phyloP scores from a whole-genome alignment of 2,113 vertebrate species.

The Diphyllodes magnificus region DNA sequence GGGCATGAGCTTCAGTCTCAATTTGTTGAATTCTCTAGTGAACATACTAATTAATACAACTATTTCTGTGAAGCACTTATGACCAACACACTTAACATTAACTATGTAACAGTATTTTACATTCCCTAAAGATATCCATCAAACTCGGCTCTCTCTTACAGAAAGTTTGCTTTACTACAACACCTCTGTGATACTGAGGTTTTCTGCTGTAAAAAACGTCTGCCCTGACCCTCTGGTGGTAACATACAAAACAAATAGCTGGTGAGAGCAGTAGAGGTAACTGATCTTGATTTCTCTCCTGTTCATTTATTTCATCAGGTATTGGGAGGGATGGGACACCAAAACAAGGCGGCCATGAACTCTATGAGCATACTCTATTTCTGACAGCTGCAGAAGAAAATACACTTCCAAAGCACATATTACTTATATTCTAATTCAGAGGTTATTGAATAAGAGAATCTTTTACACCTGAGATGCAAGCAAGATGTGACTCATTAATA shows the following conservation, averaged over 20 bases:
- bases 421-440: background rate
- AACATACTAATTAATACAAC: background rate
- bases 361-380: background rate
- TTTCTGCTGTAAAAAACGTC: background rate
- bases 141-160: background rate
- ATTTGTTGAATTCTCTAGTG: background rate
- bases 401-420: background rate
- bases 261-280: background rate
- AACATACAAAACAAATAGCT: background rate
- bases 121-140: background rate
- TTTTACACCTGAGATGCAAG: background rate
- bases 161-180: background rate
- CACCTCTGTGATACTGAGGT: background rate
- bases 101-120: background rate
- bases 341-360: background rate
- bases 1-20: background rate
- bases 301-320: background rate
- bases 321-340: background rate
- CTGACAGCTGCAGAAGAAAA: background rate
- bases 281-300: background rate
- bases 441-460: background rate
- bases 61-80: background rate
- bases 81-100: background rate
- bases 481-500: slow-evolving; percentile 32
- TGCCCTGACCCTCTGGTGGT: background rate